A percentile compares a stretch with the other conserved stretches of the same genome.
Conservation (phyloP, 2,888 invertebrate genomes). For the Hydriomena furcata region DNA sequence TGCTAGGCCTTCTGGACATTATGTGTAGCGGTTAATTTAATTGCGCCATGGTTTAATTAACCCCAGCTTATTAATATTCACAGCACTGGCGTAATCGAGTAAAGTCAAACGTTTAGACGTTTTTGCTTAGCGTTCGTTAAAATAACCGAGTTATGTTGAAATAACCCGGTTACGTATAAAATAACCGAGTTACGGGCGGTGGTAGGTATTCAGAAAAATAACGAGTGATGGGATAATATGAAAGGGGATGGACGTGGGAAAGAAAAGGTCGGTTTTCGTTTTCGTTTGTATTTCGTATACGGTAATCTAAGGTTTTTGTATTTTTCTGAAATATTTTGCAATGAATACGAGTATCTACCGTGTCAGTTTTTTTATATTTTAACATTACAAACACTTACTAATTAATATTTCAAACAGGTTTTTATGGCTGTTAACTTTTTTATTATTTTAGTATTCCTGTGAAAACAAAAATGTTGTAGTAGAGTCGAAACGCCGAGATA, state of each 20-base stretch:
- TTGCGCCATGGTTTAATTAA: slow-evolving; percentile 22
- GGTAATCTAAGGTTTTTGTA: too few relatives aligned
- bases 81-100: slow-evolving; percentile 23
- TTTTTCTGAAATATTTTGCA: background rate
- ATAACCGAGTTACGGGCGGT: slow-evolving; percentile 19
- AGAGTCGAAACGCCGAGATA: too few relatives aligned
- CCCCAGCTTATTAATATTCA: slow-evolving; percentile 28
- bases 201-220: slow-evolving; percentile 23
- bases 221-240: slow-evolving; percentile 20
- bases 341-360: too few relatives aligned
- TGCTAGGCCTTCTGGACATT: too few relatives aligned
- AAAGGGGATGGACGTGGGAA: slow-evolving; percentile 17
- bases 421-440: too few relatives aligned
- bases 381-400: too few relatives aligned
- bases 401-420: too few relatives aligned
- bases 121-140: slow-evolving; percentile 30
- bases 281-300: background rate
- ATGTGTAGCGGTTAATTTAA: slow-evolving; percentile 18
- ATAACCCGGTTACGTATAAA: slow-evolving; percentile 24
- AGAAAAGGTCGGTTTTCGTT: slow-evolving; percentile 1
- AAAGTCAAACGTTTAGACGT: slow-evolving; percentile 28
- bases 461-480: too few relatives aligned
- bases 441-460: too few relatives aligned
- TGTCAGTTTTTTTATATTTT: too few relatives aligned
- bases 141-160: slow-evolving; percentile 24